phyloP scores from a whole-genome alignment of 2,797 vertebrate species.

The Semaprochilodus insignis region DNA sequence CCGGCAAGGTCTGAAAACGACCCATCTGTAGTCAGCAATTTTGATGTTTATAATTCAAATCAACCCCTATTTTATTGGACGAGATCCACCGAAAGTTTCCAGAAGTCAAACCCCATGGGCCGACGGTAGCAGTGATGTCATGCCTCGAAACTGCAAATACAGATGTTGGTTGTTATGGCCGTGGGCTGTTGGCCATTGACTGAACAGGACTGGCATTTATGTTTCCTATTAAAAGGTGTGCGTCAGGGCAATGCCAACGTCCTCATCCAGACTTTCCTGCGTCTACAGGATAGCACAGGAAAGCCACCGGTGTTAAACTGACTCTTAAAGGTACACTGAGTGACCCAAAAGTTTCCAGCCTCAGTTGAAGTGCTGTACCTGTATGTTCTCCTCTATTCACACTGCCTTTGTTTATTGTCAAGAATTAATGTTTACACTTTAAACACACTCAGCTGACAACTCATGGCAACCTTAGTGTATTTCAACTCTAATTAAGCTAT shows the following conservation, averaged over 20 bases:
- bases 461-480: too few relatives aligned
- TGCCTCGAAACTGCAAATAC: slow-evolving; percentile 49
- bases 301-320: not conserved
- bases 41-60: slow-evolving; percentile 32
- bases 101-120: slow-evolving; percentile 30
- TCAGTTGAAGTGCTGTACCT: slow-evolving; percentile 1
- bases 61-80: slow-evolving; percentile 17
- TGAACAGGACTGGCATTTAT: slow-evolving; percentile 43
- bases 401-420: too few relatives aligned
- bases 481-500: too few relatives aligned
- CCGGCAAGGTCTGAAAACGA: not conserved
- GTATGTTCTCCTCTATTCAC: not conserved
- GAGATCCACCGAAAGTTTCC: slow-evolving; percentile 34
- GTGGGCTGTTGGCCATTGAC: slow-evolving; percentile 47
- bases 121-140: slow-evolving; percentile 40
- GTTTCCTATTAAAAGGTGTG: slow-evolving; percentile 43
- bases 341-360: slow-evolving; percentile 12
- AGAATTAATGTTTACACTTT: too few relatives aligned
- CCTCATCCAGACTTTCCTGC: slow-evolving; percentile 14
- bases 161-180: slow-evolving; percentile 61
- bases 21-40: slow-evolving; percentile 1
- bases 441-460: too few relatives aligned
- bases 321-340: not conserved
- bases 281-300: slow-evolving; percentile 1
- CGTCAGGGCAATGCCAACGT: slow-evolving; percentile 25